Base-by-base conservation (phyloP, 2,888 invertebrate genomes). In the Drosophila paracracens region DNA sequence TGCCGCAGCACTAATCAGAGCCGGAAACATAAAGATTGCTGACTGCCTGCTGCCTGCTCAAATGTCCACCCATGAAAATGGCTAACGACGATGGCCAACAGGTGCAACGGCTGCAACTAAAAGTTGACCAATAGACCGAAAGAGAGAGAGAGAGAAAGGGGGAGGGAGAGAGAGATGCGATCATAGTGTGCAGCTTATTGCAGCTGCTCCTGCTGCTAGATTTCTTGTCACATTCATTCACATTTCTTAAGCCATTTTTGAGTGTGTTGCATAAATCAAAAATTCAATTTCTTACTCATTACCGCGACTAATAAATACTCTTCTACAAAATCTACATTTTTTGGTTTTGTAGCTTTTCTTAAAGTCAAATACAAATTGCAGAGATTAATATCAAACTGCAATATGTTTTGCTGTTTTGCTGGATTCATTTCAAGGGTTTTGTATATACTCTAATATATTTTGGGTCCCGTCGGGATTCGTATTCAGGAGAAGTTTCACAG, bases 11-110 rank as follows among this genome's bases (percentile, higher is more conserved):
- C 86, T 85, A 88, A 90, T 90, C 85, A 88, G 81, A 90, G 83
- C 89, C 85, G 85, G 85, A 85, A 85, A 85, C 90, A 85, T 90
- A 88, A 88, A 83, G 88, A 81, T 69, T 86, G 76, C 73, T 67
- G 68, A 67, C 74, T 76, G 57, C 50, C 31, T 29, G 46, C 40
- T 43, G 57, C 54, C 50, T 50, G 52, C 54, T 81, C 81, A 81
- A 79, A 77, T 76, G 81, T 59, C 74, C 74, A 74, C 78, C 82
- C 63, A 81, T 79, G 68, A 73, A 73, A 62, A 63, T 63, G 53
- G 68, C 73, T 61, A 79, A 79, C 82, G 53, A 79, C 78, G 65
- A 66, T 81, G 78, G 65, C 68, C 73, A 79, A 74, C 79, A 79
- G 79, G 82, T 79, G 79, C 79, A 79, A 81, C 82, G 64, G 53